phyloP scores from a whole-genome alignment of 92 coral and sea anemone species.

The Porites divaricata region DNA sequence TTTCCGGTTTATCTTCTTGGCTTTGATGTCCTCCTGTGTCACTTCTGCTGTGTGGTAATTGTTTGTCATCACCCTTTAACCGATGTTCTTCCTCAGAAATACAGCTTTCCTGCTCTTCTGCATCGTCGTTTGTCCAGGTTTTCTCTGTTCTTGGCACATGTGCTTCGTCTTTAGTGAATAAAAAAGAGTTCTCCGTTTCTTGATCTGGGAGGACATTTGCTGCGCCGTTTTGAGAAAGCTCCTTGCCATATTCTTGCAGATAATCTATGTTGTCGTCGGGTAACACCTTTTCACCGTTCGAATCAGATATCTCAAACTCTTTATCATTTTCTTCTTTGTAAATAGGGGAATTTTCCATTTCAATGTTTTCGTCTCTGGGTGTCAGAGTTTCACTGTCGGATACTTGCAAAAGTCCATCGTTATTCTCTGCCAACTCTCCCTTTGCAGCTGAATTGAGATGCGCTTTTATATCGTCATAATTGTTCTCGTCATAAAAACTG shows the following conservation, averaged over 20 bases:
- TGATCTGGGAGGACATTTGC: neutral
- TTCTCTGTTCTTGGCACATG: neutral
- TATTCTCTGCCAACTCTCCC: neutral
- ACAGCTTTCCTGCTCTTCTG: conserved; percentile 1
- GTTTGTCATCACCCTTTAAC: neutral
- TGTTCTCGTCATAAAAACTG: neutral
- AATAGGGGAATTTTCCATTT: neutral
- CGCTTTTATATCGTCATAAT: neutral
- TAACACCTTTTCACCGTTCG: neutral
- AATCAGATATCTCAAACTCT: neutral
- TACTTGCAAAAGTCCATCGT: conserved; percentile 11
- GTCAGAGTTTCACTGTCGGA: conserved; percentile 23
- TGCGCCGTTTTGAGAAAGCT: neutral
- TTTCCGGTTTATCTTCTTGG: neutral
- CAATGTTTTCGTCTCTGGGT: conserved; percentile 12
- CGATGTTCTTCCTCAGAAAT: neutral
- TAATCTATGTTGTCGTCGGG: neutral
- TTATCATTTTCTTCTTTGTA: neutral
- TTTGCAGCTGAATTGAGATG: neutral
- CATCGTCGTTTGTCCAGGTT: neutral
- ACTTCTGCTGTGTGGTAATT: neutral
- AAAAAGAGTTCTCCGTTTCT: neutral
- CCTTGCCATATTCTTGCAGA: neutral
- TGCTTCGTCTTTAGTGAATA: neutral
- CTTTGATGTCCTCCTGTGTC: neutral